These are phyloP conservation scores for Aspiorhynchus laticeps DNA, from an alignment of 2,113 vertebrate species.

Conservation along the genomic window DNA sequence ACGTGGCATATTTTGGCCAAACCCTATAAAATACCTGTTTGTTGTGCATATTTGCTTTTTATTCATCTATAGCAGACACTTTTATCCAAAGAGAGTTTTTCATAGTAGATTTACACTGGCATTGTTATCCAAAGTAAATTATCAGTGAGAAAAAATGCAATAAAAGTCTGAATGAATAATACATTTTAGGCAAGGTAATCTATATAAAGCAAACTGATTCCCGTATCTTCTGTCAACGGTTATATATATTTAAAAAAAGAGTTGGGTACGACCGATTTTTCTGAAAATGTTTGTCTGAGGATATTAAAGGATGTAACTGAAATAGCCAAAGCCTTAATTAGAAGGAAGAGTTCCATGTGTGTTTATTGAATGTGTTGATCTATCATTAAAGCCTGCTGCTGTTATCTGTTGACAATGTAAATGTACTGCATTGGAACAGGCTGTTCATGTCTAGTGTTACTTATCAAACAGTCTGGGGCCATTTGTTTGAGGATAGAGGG, in stretches of 20 bases:
- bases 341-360: not conserved
- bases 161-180: not conserved
- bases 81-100: not conserved
- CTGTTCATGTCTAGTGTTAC: not conserved
- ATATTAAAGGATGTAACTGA: not conserved
- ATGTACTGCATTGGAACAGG: not conserved
- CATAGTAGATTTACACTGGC: not conserved
- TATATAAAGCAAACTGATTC: not conserved
- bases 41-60: not conserved
- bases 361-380: slow-evolving; percentile 4
- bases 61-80: not conserved
- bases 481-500: not conserved
- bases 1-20: not conserved
- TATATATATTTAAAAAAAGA: not conserved
- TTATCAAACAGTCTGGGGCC: not conserved
- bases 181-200: not conserved
- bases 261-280: not conserved
- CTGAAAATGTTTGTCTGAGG: not conserved
- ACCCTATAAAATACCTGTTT: not conserved
- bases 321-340: not conserved
- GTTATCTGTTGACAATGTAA: not conserved
- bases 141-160: not conserved
- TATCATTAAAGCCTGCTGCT: not conserved
- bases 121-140: too few species aligned
- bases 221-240: not conserved